Evolutionary conservation across 2,797 vertebrate species (phyloP).

Genomic region (Huso huso): DNA sequence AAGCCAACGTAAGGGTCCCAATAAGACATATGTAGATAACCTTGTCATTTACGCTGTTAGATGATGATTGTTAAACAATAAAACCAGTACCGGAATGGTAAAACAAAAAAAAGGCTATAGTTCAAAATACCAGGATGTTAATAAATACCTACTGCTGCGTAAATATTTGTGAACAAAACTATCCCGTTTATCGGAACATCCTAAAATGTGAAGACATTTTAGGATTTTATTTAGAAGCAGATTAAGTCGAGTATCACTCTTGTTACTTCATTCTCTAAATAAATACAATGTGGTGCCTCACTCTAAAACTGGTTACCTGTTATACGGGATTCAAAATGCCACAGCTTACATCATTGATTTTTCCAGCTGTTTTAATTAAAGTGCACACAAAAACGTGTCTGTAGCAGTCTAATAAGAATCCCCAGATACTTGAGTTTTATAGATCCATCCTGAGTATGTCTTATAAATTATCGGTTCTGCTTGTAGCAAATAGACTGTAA

Average conservation of each 20-base stretch:
- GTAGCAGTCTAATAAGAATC: background rate
- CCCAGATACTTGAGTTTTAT: background rate
- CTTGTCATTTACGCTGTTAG: too few species aligned
- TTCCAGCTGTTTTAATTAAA: constrained; percentile 21
- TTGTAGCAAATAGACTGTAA: background rate
- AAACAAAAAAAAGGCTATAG: too few species aligned
- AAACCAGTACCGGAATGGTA: too few species aligned
- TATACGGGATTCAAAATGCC: constrained; percentile 20
- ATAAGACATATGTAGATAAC: background rate
- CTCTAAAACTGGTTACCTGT: constrained; percentile 1
- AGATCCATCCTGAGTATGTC: background rate
- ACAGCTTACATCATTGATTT: constrained; percentile 15
- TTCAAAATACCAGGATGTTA: too few species aligned
- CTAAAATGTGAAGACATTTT: too few species aligned
- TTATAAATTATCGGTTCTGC: background rate
- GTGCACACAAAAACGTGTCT: background rate
- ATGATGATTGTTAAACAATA: too few species aligned
- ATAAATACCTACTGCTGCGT: too few species aligned
- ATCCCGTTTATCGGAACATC: too few species aligned
- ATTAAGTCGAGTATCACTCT: too few species aligned
- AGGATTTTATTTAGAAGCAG: too few species aligned
- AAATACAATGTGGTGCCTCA: constrained; percentile 2
- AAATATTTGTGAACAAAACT: too few species aligned
- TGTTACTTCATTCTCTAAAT: background rate
- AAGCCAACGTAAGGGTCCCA: constrained; percentile 81